These are phyloP conservation scores for Bucco capensis DNA, from an alignment of 2,113 vertebrate species.

Conservation along the genomic window DNA sequence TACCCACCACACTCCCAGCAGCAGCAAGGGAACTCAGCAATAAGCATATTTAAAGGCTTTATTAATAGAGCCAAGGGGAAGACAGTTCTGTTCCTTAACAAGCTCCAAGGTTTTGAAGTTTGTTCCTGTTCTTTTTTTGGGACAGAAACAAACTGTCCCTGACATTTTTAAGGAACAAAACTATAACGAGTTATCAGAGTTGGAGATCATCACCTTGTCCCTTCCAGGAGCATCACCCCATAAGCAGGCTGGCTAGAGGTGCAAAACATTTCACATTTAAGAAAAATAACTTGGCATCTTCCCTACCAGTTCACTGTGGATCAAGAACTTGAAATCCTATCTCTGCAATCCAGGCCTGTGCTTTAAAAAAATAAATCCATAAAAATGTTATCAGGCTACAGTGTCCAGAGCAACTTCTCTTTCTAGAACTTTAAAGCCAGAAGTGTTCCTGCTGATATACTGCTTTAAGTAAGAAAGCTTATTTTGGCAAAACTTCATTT, in stretches of 20 bases:
- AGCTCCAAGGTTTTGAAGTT: conserved; percentile 11
- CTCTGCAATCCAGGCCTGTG: neutral
- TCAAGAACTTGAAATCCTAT: neutral
- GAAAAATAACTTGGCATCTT: neutral
- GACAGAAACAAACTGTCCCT: conserved; percentile 17
- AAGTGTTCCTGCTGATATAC: neutral
- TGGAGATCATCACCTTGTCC: neutral
- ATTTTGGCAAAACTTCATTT: neutral
- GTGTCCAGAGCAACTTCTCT: neutral
- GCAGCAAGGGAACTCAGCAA: neutral
- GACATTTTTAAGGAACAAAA: conserved; percentile 31
- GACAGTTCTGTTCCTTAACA: conserved; percentile 13
- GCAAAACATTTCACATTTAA: neutral
- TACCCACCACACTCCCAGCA: neutral
- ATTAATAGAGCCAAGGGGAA: conserved; percentile 2
- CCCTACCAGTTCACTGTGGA: neutral
- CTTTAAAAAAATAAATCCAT: neutral
- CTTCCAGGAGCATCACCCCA: neutral
- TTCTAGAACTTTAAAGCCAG: neutral
- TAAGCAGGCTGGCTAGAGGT: neutral
- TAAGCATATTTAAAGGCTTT: neutral
- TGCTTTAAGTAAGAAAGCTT: neutral
- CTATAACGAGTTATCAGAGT: neutral
- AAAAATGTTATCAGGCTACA: neutral
- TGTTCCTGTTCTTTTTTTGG: conserved; percentile 39